phyloP scores from a whole-genome alignment of 2,797 vertebrate species.

The Euthynnus affinis region DNA sequence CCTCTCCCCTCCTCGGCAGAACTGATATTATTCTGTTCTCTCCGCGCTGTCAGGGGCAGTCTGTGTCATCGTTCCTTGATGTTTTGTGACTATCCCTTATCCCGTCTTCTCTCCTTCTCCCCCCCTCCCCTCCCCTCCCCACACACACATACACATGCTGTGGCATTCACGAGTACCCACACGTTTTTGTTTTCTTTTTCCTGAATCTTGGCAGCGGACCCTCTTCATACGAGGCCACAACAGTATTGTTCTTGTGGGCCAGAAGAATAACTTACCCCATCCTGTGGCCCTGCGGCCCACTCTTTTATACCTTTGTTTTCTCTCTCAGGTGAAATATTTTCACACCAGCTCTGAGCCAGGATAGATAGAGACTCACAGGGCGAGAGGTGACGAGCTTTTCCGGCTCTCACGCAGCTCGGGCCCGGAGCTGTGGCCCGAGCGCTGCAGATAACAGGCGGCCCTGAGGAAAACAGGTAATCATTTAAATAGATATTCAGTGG shows the following conservation, averaged over 20 bases:
- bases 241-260: constrained; percentile 71
- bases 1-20: constrained; percentile 11
- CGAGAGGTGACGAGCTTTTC: constrained; percentile 71
- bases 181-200: constrained; percentile 16
- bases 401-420: constrained; percentile 42
- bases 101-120: constrained; percentile 11
- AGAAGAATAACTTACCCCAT: constrained; percentile 69
- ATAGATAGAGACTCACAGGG: constrained; percentile 64
- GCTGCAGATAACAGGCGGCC: constrained; percentile 60
- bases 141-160: neutral
- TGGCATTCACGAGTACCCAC: no score
- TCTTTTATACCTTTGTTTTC: constrained; percentile 74
- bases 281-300: constrained; percentile 61
- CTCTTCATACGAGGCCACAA: constrained; percentile 32
- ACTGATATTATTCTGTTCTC: constrained; percentile 58
- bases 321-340: constrained; percentile 74
- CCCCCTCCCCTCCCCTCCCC: constrained; percentile 3
- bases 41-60: constrained; percentile 48
- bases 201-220: constrained; percentile 37
- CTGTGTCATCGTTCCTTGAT: constrained; percentile 62
- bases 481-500: constrained; percentile 43
- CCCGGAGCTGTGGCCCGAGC: constrained; percentile 24
- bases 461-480: constrained; percentile 65
- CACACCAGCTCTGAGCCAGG: constrained; percentile 66
- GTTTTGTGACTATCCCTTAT: constrained; percentile 52